These are phyloP conservation scores for Abrostola triplasia DNA, from an alignment of 2,888 invertebrate genomes.

Conservation along the genomic window DNA sequence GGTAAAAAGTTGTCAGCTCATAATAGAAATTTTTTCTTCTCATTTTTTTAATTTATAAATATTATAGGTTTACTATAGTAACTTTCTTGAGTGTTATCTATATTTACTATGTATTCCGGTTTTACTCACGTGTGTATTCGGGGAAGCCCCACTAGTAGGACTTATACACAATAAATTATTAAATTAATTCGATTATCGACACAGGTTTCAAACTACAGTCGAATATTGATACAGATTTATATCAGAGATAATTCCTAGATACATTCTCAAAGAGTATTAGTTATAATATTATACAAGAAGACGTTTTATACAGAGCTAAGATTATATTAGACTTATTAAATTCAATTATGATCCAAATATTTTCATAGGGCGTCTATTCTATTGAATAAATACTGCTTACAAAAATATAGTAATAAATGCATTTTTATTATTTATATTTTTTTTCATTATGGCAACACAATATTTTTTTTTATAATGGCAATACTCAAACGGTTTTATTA, in stretches of 20 bases:
- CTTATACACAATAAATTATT: too few relatives aligned
- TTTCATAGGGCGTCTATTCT: conserved; percentile 36
- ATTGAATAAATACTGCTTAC: conserved; percentile 66
- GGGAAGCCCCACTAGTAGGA: too few relatives aligned
- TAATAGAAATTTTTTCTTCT: too few relatives aligned
- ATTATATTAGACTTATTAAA: conserved; percentile 31
- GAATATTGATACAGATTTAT: too few relatives aligned
- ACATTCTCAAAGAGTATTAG: background rate
- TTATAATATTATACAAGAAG: background rate
- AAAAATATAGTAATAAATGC: conserved; percentile 81
- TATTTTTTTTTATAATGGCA: conserved; percentile 43
- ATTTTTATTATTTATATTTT: conserved; percentile 63
- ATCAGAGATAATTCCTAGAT: background rate
- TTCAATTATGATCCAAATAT: conserved; percentile 26
- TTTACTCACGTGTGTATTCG: too few relatives aligned
- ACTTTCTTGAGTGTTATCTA: too few relatives aligned
- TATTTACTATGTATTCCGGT: too few relatives aligned
- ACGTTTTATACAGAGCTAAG: conserved; percentile 6
- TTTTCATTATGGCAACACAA: conserved; percentile 68
- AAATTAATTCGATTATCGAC: too few relatives aligned
- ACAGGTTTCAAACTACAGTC: too few relatives aligned
- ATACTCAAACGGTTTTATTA: conserved; percentile 38
- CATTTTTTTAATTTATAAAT: too few relatives aligned
- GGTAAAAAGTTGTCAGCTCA: too few relatives aligned
- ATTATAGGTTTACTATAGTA: too few relatives aligned